Percentiles rank a stretch among this genome's conserved stretches.
phyloP scores from a whole-genome alignment of 2,797 vertebrate genomes.

The Neomorphus geoffroyi region DNA sequence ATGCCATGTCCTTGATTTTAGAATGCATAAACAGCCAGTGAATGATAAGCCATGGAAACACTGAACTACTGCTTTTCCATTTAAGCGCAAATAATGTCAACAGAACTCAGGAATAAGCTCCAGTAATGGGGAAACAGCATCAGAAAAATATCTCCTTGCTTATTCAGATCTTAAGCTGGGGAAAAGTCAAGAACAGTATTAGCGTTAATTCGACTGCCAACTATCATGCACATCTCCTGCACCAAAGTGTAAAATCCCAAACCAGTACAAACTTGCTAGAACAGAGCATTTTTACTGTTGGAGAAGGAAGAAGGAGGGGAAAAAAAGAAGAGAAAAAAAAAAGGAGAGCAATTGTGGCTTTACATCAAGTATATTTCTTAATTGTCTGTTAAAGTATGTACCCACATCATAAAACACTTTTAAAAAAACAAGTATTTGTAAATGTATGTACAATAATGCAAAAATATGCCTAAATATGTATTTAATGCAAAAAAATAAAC shows the following conservation, averaged over 20 bases:
- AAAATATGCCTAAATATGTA: slow-evolving; percentile 65
- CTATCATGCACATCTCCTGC: background rate
- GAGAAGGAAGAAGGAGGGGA: background rate
- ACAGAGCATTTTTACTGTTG: background rate
- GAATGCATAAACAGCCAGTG: background rate
- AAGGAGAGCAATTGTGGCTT: background rate
- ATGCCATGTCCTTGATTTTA: background rate
- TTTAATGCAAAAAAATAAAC: slow-evolving; percentile 64
- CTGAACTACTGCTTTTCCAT: background rate
- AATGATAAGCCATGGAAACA: background rate
- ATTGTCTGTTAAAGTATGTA: slow-evolving; percentile 45
- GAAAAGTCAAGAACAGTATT: background rate
- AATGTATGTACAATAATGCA: slow-evolving; percentile 60
- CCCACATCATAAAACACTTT: slow-evolving; percentile 56
- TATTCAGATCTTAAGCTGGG: background rate
- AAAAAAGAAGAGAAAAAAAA: background rate
- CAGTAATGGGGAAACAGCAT: background rate
- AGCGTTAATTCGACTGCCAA: background rate
- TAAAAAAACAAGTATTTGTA: slow-evolving; percentile 6
- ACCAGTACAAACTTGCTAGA: background rate
- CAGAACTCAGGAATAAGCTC: background rate
- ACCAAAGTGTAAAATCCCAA: background rate
- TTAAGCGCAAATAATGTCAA: background rate
- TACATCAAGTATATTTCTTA: slow-evolving; percentile 51
- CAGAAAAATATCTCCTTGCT: background rate